phyloP scores from a whole-genome alignment of 2,113 vertebrate genomes.

The Seriola aureovittata region DNA sequence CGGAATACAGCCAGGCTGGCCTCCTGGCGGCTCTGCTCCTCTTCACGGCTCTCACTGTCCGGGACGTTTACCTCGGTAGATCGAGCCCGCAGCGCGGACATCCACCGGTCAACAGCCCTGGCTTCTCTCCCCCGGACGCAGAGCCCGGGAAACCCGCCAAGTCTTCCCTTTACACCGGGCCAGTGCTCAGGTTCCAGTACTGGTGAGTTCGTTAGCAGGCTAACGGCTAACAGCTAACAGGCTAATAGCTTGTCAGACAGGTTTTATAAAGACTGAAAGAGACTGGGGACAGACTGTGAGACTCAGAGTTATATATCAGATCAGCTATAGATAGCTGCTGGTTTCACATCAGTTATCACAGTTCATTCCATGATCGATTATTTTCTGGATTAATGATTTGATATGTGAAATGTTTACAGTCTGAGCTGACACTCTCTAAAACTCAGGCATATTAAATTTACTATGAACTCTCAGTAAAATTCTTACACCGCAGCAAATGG shows the following conservation, averaged over 20 bases:
- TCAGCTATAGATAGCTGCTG: no score
- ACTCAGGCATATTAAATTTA: no score
- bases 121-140: not conserved
- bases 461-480: no score
- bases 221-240: constrained; percentile 12
- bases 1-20: constrained; percentile 80
- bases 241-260: not conserved
- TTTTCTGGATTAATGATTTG: no score
- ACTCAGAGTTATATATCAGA: no score
- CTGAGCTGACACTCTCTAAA: no score
- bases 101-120: constrained; percentile 40
- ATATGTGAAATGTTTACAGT: no score
- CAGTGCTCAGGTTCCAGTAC: constrained; percentile 83
- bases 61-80: constrained; percentile 81
- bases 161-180: constrained; percentile 75
- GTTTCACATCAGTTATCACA: no score
- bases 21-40: constrained; percentile 82
- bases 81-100: constrained; percentile 36
- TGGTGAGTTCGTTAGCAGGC: constrained; percentile 74
- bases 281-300: no score
- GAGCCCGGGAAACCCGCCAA: constrained; percentile 62
- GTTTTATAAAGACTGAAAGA: not conserved
- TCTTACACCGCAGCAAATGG: no score
- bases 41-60: constrained; percentile 80
- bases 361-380: no score